A percentile compares a stretch with the other conserved stretches of the same genome.
These are phyloP conservation scores for Atlantisia rogersi DNA, from an alignment of 2,113 vertebrate species.

Conservation along the genomic window DNA sequence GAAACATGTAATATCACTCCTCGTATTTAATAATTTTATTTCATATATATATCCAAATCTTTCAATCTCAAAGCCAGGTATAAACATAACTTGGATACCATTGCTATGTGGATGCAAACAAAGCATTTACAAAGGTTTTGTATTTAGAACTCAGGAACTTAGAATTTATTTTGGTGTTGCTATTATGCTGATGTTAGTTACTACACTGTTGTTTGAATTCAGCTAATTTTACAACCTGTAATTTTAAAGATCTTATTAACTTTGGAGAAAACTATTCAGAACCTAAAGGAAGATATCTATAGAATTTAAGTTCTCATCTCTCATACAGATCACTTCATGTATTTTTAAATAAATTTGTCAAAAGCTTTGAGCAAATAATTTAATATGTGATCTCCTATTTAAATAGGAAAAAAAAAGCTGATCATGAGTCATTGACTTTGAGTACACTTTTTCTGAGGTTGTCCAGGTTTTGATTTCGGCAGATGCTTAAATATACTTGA, in stretches of 20 bases:
- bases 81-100: not conserved
- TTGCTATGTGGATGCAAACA: not conserved
- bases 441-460: not conserved
- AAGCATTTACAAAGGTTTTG: not conserved
- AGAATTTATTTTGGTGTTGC: not conserved
- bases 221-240: not conserved
- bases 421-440: not conserved
- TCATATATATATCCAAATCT: not conserved
- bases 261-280: not conserved
- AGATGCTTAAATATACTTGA: not conserved
- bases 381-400: accelerated
- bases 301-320: not conserved
- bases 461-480: not conserved
- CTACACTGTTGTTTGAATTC: not conserved
- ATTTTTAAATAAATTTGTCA: not conserved
- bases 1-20: not conserved
- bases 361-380: not conserved
- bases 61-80: not conserved
- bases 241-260: not conserved
- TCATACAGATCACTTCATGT: not conserved
- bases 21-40: not conserved
- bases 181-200: not conserved
- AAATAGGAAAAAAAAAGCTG: not conserved
- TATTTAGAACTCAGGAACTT: not conserved
- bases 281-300: not conserved